Conservation (phyloP, 2,888 invertebrate species). For the Drosophila kambysellisi region DNA sequence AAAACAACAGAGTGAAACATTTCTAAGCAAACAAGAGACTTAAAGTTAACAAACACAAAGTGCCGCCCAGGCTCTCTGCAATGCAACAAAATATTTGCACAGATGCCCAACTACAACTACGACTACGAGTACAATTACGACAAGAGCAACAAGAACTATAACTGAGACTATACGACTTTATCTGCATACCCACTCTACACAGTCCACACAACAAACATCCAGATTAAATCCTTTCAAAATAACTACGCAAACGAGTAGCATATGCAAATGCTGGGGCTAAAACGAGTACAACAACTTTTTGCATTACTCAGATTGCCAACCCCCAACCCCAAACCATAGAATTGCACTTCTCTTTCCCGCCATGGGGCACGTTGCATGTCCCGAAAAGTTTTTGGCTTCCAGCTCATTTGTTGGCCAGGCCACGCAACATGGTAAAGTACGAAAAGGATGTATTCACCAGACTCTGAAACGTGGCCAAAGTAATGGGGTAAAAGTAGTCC, state of each 20-base stretch:
- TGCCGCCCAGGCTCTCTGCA: conserved; percentile 2
- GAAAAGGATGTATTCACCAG: conserved; percentile 83
- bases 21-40: conserved; percentile 22
- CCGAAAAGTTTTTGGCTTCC: conserved; percentile 70
- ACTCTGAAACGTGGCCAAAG: conserved; percentile 79
- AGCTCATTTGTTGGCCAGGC: conserved; percentile 79
- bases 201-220: conserved; percentile 37
- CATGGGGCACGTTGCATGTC: conserved; percentile 33
- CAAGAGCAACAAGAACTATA: not conserved
- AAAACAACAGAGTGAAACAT: conserved; percentile 26
- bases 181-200: conserved; percentile 33
- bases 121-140: conserved; percentile 6
- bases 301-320: conserved; percentile 76
- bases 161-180: conserved; percentile 15
- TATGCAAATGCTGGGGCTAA: conserved; percentile 66
- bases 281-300: conserved; percentile 67
- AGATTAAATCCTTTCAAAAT: conserved; percentile 76
- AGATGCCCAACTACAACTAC: conserved; percentile 24
- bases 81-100: conserved; percentile 60
- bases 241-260: conserved; percentile 68
- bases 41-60: conserved; percentile 32
- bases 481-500: conserved; percentile 76
- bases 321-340: not conserved
- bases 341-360: not conserved
- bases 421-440: conserved; percentile 82